These are phyloP conservation scores for Albula goreensis DNA, from an alignment of 2,113 vertebrate species.

Conservation along the genomic window DNA sequence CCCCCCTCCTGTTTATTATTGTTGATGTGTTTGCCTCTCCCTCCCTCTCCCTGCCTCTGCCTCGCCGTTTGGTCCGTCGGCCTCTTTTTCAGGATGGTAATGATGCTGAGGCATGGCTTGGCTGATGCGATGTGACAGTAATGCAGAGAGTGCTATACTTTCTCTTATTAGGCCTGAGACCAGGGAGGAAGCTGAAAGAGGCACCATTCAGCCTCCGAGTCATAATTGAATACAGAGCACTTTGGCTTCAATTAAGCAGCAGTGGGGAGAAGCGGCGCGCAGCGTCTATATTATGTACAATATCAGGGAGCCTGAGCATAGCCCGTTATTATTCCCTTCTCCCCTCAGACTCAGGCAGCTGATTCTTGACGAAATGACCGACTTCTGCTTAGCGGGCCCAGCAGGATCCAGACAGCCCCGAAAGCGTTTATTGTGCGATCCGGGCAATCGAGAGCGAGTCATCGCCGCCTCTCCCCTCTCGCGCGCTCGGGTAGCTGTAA, in stretches of 20 bases:
- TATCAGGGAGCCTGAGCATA: not conserved
- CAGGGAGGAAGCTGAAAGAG: constrained; percentile 19
- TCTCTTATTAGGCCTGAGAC: constrained; percentile 61
- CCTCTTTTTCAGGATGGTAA: constrained; percentile 20
- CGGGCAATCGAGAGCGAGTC: not conserved
- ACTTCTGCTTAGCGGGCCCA: not conserved
- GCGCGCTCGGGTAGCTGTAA: not conserved
- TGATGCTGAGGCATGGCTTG: constrained; percentile 54
- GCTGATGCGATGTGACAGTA: constrained; percentile 66
- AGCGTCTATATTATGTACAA: not conserved
- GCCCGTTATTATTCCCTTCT: not conserved
- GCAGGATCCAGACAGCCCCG: not conserved
- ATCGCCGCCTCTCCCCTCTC: too few species aligned
- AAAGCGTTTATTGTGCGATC: not conserved
- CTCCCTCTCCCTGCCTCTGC: constrained; percentile 1
- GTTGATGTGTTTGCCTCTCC: not conserved
- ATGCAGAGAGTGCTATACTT: constrained; percentile 60
- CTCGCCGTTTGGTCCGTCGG: not conserved
- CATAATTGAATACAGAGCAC: constrained; percentile 25
- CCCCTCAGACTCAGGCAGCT: not conserved
- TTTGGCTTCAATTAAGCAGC: constrained; percentile 1
- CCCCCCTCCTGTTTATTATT: constrained; percentile 2
- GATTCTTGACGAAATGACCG: not conserved
- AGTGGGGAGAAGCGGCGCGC: not conserved
- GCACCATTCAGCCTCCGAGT: constrained; percentile 13